Evolutionary conservation across 2,888 invertebrate species (phyloP).

Genomic region (Latheticus oryzae): DNA sequence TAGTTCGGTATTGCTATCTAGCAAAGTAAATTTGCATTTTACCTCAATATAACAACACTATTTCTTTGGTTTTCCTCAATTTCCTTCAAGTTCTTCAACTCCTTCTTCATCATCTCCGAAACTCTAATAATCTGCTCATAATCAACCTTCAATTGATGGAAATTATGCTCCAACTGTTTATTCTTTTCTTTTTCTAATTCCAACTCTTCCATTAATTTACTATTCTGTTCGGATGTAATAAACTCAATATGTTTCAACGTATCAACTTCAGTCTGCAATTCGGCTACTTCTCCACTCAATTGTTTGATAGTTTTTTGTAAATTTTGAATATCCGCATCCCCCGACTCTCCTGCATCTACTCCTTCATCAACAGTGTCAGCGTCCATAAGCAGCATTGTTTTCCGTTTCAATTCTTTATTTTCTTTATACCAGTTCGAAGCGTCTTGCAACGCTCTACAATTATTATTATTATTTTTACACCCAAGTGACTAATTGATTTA

Average conservation of each 20-base stretch:
- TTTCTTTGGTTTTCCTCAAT: conserved; percentile 73
- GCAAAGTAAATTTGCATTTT: no score
- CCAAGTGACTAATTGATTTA: no score
- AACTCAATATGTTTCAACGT: conserved; percentile 76
- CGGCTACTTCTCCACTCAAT: conserved; percentile 73
- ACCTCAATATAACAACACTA: conserved; percentile 68
- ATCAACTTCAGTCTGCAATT: conserved; percentile 75
- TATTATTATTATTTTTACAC: no score
- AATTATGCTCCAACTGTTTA: conserved; percentile 69
- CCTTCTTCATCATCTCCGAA: conserved; percentile 74
- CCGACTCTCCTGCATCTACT: conserved; percentile 65
- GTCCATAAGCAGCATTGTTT: conserved; percentile 74
- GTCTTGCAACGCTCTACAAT: conserved; percentile 73
- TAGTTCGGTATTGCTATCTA: background rate
- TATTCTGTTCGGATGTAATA: conserved; percentile 75
- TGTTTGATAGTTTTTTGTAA: conserved; percentile 75
- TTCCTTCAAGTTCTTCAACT: conserved; percentile 72
- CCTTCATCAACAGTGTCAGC: conserved; percentile 70
- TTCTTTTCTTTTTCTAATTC: conserved; percentile 67
- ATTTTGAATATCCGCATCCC: conserved; percentile 76
- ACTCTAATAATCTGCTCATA: conserved; percentile 75
- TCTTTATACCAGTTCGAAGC: conserved; percentile 82
- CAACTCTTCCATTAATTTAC: conserved; percentile 70
- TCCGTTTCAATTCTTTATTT: conserved; percentile 77
- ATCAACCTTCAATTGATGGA: conserved; percentile 66